Percentiles rank a stretch among this genome's conserved stretches.
These are phyloP conservation scores for Brachycybe producta DNA, from an alignment of 2,888 invertebrate genomes.

Conservation along the genomic window DNA sequence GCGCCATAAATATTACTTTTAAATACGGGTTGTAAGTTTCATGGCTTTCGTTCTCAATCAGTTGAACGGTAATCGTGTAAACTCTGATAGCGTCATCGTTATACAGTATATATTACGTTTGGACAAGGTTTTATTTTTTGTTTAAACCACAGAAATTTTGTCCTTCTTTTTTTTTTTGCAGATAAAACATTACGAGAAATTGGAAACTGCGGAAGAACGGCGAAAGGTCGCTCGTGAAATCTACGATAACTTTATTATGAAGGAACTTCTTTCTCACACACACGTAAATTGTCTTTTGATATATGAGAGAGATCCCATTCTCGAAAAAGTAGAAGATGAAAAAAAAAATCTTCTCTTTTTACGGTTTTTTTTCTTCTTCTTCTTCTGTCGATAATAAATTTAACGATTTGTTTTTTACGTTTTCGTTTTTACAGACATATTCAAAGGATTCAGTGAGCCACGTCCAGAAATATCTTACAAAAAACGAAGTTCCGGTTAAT, in stretches of 20 bases:
- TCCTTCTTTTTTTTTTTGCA: conserved; percentile 38
- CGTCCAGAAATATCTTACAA: conserved; percentile 94
- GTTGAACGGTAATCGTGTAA: too few relatives aligned
- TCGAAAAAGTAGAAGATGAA: neutral
- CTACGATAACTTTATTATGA: conserved; percentile 99
- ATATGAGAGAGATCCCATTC: conserved; percentile 1
- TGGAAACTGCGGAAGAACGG: conserved; percentile 93
- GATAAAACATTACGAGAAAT: conserved; percentile 97
- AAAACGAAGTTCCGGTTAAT: conserved; percentile 91
- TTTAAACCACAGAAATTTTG: conserved; percentile 5
- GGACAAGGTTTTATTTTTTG: too few relatives aligned
- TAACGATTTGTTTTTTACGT: neutral
- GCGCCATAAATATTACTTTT: too few relatives aligned
- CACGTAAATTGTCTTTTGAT: conserved; percentile 60
- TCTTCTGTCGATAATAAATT: neutral
- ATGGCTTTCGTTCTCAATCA: too few relatives aligned
- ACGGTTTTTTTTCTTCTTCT: neutral
- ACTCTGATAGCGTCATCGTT: too few relatives aligned
- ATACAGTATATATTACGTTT: too few relatives aligned
- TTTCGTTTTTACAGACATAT: conserved; percentile 66
- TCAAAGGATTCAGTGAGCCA: conserved; percentile 93
- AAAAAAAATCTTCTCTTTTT: conserved; percentile 6
- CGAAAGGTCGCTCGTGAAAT: conserved; percentile 89
- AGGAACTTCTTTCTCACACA: conserved; percentile 93
- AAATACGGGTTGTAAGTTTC: too few relatives aligned